Evolutionary conservation across 1,140 invertebrate species (phyloP).

Genomic region (Cardiocondyla obscurior): DNA sequence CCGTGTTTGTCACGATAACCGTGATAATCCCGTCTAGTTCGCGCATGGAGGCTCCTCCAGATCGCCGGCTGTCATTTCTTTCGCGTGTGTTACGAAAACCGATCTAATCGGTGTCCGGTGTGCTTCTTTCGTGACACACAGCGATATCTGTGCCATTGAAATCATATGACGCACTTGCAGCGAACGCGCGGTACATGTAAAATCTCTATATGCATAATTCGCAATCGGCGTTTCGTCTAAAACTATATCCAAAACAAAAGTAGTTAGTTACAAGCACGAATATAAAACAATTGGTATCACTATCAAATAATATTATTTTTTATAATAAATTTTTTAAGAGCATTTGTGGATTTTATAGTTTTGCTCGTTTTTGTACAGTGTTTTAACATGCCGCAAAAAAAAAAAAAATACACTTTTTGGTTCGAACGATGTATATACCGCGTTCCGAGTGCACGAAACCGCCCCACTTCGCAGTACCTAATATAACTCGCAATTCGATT

Average conservation of each 20-base stretch:
- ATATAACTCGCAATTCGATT: slow-evolving; percentile 69
- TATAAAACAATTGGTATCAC: background rate
- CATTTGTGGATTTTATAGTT: background rate
- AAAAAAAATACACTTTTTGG: slow-evolving; percentile 25
- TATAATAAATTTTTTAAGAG: background rate
- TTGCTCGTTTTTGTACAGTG: background rate
- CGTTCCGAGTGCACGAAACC: slow-evolving; percentile 28
- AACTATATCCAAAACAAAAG: background rate
- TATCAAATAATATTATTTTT: background rate
- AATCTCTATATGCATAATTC: background rate
- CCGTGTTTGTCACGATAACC: slow-evolving; percentile 61
- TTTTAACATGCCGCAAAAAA: slow-evolving; percentile 25
- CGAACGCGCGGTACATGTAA: slow-evolving; percentile 28
- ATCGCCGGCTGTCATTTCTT: background rate
- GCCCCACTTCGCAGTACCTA: slow-evolving; percentile 65
- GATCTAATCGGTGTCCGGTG: background rate
- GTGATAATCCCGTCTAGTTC: slow-evolving; percentile 37
- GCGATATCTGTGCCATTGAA: slow-evolving; percentile 50
- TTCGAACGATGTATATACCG: slow-evolving; percentile 1
- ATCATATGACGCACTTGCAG: slow-evolving; percentile 1
- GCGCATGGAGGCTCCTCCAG: background rate
- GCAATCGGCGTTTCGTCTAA: background rate
- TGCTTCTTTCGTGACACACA: slow-evolving; percentile 19
- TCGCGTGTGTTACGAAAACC: slow-evolving; percentile 55
- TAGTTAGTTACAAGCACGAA: background rate